Base-by-base conservation (phyloP, 64 coral and sea anemone genomes). In the Actinia equina region DNA sequence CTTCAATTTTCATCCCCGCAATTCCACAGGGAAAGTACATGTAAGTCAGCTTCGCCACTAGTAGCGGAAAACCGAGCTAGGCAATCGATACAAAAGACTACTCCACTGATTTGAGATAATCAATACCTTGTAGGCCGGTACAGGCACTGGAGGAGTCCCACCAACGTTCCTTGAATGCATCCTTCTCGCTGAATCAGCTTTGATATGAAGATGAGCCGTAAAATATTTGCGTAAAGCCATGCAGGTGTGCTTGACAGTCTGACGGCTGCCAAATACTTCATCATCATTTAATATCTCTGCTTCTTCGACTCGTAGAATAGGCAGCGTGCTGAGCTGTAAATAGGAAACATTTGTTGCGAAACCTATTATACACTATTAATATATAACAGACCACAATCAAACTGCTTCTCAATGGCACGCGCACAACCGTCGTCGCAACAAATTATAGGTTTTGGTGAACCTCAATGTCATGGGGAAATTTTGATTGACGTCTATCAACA, bases 161-260 rank as follows among this genome's bases (percentile, higher is more conserved):
- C 93, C 96, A 17, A 83, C 63, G 11, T 87, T 84, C 42, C 96
- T 88, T 23, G 96, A 90, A 52, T 92, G 74, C 14, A 87, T 85
- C 71, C 96, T 94, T 82, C 96, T 92, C 23, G 89, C 63, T 3
- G 90, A 85, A 58, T 98, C 96, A 17, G 96, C 93, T 77, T 63
- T 83, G 71, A 98, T 92, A 60, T 80, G 71, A 2, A 98, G 55
- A 71, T 98, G 96, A 8, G 96, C 96, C 71, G 92, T 92, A 90
- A 98, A 98, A 84, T 98, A 98, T 54, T 92, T 86, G 14, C 93
- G 88, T 18, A 98, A 52, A 0, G 96, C 96, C 87, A 94, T 92
- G 46, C 92, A 98, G 1, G 93, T 92, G 74, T 98, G 96, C 44
- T 94, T 98, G 61, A 91, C 96, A 5, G 90, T 94, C 53, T 98